A percentile compares a stretch with the other conserved stretches of the same genome.
These are phyloP conservation scores for Prosopocoilus inquinatus DNA, from an alignment of 2,888 invertebrate species.

Conservation along the genomic window DNA sequence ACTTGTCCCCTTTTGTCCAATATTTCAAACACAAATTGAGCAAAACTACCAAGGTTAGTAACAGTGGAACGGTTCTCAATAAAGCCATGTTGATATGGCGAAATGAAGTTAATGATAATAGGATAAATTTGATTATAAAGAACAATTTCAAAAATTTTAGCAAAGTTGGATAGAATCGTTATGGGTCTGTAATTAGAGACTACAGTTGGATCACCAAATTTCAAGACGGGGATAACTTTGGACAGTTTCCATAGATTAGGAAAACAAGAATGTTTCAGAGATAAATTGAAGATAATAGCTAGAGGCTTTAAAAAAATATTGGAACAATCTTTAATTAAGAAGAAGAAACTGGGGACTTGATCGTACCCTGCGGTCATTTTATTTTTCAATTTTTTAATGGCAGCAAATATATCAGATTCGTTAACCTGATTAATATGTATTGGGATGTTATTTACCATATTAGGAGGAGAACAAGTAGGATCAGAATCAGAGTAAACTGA, in stretches of 20 bases:
- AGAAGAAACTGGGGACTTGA: neutral
- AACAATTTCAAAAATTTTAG: conserved; percentile 14
- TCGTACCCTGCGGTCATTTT: conserved; percentile 1
- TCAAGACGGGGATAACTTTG: conserved; percentile 14
- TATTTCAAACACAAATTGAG: no score
- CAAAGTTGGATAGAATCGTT: conserved; percentile 15
- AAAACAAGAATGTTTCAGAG: conserved; percentile 10
- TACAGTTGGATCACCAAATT: conserved; percentile 13
- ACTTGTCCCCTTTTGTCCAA: no score
- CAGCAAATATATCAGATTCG: no score
- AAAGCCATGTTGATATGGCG: conserved; percentile 18
- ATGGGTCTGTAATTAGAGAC: conserved; percentile 19
- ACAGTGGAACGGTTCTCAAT: conserved; percentile 22
- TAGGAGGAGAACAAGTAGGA: no score
- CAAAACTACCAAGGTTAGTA: no score
- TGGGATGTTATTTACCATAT: no score
- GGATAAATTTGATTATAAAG: neutral
- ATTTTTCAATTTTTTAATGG: neutral
- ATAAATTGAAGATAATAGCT: conserved; percentile 10
- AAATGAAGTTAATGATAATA: neutral
- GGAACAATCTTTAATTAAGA: neutral
- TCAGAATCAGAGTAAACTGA: no score
- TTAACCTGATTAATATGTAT: no score
- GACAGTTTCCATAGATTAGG: conserved; percentile 15
- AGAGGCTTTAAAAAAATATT: conserved; percentile 16